Base-by-base conservation (phyloP, 2,797 vertebrate species). In the Arnoldichthys spilopterus region DNA sequence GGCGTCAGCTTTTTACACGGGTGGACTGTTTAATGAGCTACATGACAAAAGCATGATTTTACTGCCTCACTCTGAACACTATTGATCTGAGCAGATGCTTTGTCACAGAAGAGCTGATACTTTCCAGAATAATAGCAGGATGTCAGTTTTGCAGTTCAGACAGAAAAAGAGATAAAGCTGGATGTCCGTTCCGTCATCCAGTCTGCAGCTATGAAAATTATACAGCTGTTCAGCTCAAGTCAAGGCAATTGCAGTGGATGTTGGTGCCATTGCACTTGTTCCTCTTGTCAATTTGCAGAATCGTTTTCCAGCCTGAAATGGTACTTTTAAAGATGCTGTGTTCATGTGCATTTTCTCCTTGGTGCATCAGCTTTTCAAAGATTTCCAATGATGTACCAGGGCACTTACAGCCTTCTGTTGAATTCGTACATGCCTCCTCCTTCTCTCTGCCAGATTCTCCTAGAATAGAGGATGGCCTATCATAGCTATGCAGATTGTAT, bases 341-440 rank as follows among this genome's bases (percentile, higher is more conserved):
- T 59, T 76, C 59, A 66, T 64, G 47, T 70, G 72, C 72, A 45
- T 70, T 64, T 76, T 4, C 47, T 58, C 69, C 9, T 77, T 40
- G 43, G 51, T 59, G 68, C 61, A 61, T 59, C 64, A 2, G 9
- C 37, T 37, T 37, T 67, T 67, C 40, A 58, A 34, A 37, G 34
- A 22, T 69, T 81, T 72, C 67, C 70, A 77, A 67, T 54, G 53
- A 51, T 47, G 61, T 30, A 32, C 59, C 37, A 37, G 37, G n/a
- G n/a, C n/a, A n/a, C n/a, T n/a, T n/a, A n/a, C n/a, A n/a, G n/a
- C n/a, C n/a, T n/a, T n/a, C n/a, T n/a, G n/a, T n/a, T n/a, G n/a
- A n/a, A n/a, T n/a, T n/a, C n/a, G n/a, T n/a, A n/a, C n/a, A n/a
- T n/a, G n/a, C n/a, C n/a, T n/a, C n/a, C n/a, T n/a, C n/a, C n/a